phyloP scores from a whole-genome alignment of 2,113 vertebrate species.

The Sander lucioperca region DNA sequence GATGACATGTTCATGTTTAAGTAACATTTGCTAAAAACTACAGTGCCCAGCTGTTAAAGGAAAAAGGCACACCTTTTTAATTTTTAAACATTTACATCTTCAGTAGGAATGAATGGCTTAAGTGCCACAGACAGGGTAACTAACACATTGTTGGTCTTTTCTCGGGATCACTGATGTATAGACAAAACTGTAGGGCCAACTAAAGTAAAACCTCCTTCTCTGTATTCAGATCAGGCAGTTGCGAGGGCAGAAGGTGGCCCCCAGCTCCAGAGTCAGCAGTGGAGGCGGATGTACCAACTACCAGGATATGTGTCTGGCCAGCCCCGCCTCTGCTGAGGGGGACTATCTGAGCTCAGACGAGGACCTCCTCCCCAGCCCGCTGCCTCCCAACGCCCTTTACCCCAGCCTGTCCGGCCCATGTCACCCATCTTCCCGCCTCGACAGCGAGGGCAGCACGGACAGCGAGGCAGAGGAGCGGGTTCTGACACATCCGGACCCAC shows the following conservation, averaged over 20 bases:
- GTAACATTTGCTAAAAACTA: neutral
- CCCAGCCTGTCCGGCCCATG: constrained; percentile 82
- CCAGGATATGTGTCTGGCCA: constrained; percentile 88
- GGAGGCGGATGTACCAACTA: constrained; percentile 80
- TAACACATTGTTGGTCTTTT: neutral
- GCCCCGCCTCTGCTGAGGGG: constrained; percentile 88
- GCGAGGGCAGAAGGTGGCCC: constrained; percentile 87
- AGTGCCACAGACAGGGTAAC: neutral
- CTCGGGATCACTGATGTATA: neutral
- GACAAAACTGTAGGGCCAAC: too few species aligned
- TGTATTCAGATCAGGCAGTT: constrained; percentile 88
- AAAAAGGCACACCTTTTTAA: neutral
- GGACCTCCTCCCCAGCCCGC: constrained; percentile 88
- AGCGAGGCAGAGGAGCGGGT: constrained; percentile 85
- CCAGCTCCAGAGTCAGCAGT: constrained; percentile 71
- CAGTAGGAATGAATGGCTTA: neutral
- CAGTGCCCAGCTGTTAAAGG: neutral
- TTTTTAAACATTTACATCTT: neutral
- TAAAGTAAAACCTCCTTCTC: constrained; percentile 11
- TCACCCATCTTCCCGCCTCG: constrained; percentile 85
- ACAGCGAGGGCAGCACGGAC: constrained; percentile 93
- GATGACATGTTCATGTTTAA: neutral
- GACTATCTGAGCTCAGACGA: constrained; percentile 95
- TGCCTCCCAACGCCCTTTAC: constrained; percentile 86
- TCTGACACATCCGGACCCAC: constrained; percentile 71